Base-by-base conservation (phyloP, 1,140 invertebrate genomes). In the Rhagoletis zephyria region DNA sequence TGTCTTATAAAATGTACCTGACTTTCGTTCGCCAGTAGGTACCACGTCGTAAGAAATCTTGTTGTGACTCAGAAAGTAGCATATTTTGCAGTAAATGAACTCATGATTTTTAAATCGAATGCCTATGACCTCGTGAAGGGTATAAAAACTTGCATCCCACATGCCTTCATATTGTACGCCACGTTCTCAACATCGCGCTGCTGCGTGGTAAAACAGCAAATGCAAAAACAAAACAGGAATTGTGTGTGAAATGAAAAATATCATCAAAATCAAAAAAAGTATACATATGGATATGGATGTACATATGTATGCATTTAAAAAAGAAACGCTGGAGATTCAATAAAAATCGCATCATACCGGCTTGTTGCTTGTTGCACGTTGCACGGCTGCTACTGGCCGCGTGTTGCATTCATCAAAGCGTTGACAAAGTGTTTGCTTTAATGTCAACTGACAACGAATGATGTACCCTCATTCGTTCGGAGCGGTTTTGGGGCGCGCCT, bases 401-500 rank as follows among this genome's bases (percentile, higher is more conserved):
- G 40, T 70, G 51, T 42, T 87, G 86, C 51, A 74, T 77, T 87
- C 67, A 77, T 60, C 67, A 87, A 87, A 77, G 67, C 87, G 65
- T 59, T 87, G 87, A 87, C 87, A 87, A 87, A 87, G 87, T 87
- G 87, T 85, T 87, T 87, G 81, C 51, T 67, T 65, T 85, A 87
- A 87, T 87, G 87, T 85, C 64, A 87, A 85, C 77, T 87, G 87
- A 85, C 87, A 85, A 85, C 61, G 85, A 85, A 87, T 85, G 74
- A 59, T 81, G 74, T 81, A n/a, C 48, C 45, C 9, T 81, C 51
- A 30, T 81, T n/a, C 48, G 74, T 51, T 74, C 10, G 19, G 40
- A 14, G 19, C 19, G 9, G 70, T n/a, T n/a, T n/a, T n/a, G n/a
- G n/a, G n/a, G 16, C 59, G 65, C 67, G 67, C 86, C 70, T 56